Base-by-base conservation (phyloP, 1,140 invertebrate species). In the Hyles euphorbiae region DNA sequence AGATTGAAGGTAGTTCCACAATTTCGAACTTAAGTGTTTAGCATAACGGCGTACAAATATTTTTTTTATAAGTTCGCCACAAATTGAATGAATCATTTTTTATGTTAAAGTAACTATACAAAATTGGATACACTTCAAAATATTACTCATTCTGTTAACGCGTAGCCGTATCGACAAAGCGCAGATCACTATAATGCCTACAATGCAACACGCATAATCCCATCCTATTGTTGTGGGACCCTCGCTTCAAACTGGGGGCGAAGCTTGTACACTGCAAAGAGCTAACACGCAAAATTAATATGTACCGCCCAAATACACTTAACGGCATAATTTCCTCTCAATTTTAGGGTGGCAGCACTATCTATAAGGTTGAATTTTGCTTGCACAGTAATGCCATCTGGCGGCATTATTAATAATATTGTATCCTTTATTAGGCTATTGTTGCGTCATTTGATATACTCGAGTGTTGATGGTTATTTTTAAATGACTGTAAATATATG, bases 261-360 rank as follows among this genome's bases (percentile, higher is more conserved):
- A 40, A 40, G 36, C 36, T 40, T 0, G 36, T 5, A 40, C 61
- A 66, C 61, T 50, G 52, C 32, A 76, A 77, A 74, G 72, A 69
- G 69, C 76, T 72, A 72, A 79, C 79, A 83, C 77, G 72, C 80
- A 78, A 82, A 87, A 81, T 83, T 82, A 84, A 81, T 87, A 80
- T 76, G 73, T 68, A 78, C 75, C 76, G 76, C 82, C 78, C 76
- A 83, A 83, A 85, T 84, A 81, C 66, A 78, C 70, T 79, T 79
- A 78, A 77, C 72, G 60, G 68, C 67, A 74, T 81, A 82, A 77
- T 82, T 78, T 77, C 68, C 60, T 62, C 46, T 43, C 43, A 56
- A 48, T 50, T 43, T 56, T 62, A 54, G 56, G 54, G 55, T 56
- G 49, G 50, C 22, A 22, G 22, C 22, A 22, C 22, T 22, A 56